These are phyloP conservation scores for Erythrolamprus reginae DNA, from an alignment of 2,113 vertebrate species.

Conservation along the genomic window DNA sequence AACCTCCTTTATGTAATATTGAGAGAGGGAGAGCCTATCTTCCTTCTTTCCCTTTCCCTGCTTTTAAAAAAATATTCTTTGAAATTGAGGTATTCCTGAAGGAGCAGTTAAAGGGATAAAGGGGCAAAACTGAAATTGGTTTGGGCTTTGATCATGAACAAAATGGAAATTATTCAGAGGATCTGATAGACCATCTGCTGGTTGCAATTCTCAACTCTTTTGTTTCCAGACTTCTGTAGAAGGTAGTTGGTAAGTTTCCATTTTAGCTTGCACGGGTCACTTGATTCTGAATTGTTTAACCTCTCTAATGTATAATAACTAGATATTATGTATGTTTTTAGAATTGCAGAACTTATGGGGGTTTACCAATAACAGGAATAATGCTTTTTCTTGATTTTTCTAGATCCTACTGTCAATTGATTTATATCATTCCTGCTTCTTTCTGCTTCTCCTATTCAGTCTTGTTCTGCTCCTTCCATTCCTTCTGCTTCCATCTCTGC, in stretches of 20 bases:
- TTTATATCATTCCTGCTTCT: background rate
- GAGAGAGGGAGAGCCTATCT: background rate
- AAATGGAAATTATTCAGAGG: background rate
- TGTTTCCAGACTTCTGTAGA: background rate
- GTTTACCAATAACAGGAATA: background rate
- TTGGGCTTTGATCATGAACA: background rate
- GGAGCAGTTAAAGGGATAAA: background rate
- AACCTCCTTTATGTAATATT: background rate
- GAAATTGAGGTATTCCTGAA: background rate
- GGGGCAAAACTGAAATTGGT: background rate
- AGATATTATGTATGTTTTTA: background rate
- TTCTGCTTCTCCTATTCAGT: background rate
- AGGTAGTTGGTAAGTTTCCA: background rate
- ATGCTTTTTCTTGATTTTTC: background rate
- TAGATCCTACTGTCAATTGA: background rate
- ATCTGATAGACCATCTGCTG: background rate
- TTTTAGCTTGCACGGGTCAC: background rate
- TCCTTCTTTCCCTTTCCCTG: background rate
- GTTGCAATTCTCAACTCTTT: background rate
- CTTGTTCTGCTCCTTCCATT: slow-evolving; percentile 16
- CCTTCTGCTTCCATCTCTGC: background rate
- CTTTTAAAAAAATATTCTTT: background rate
- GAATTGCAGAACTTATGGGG: background rate
- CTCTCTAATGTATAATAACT: background rate
- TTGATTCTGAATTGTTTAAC: background rate